Base-by-base conservation (phyloP, 2,888 invertebrate genomes). In the Agrochola lychnidis region DNA sequence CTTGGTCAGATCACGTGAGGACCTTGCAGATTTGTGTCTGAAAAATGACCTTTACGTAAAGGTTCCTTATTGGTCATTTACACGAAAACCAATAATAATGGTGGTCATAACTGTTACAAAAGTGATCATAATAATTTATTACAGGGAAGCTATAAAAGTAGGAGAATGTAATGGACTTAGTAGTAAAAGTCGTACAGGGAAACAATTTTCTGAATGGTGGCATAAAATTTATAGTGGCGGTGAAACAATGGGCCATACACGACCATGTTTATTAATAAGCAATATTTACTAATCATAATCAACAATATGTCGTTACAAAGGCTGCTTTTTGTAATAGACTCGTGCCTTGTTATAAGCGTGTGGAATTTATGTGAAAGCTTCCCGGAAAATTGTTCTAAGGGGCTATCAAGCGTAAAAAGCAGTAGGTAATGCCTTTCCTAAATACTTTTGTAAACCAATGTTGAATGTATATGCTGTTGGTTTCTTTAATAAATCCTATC, bases 181-280 rank as follows among this genome's bases (percentile, higher is more conserved):
- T 78, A 82, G 66, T 85, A 73, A 82, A 74, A 70, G 45, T 78
- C 63, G 14, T 77, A 74, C 71, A 67, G 67, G 74, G 53, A 81
- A 84, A 70, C 70, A 72, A 82, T 76, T 82, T 82, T 77, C 82
- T 71, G 74, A 75, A 84, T 71, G 70, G 74, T 30, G 30, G 67
- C 66, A 82, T 82, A 48, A 82, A 78, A 70, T 79, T 78, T 82
- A 76, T 82, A 70, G 63, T 62, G 40, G 71, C 71, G 6, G 12
- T 45, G 14, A 70, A 85, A 85, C 85, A 85, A 85, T 85, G 57
- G 76, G 51, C 73, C 14, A 56, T 72, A 61, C 69, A 19, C 56
- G 48, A 2, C 66, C 45, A 74, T 76, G 77, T 81, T 83, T 83
- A 77, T 80, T 84, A 83, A 79, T 76, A 84, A 80, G 72, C 77